Percentiles rank a stretch among this genome's conserved stretches.
phyloP scores from a whole-genome alignment of 2,797 vertebrate genomes.

The Potorous gilbertii region DNA sequence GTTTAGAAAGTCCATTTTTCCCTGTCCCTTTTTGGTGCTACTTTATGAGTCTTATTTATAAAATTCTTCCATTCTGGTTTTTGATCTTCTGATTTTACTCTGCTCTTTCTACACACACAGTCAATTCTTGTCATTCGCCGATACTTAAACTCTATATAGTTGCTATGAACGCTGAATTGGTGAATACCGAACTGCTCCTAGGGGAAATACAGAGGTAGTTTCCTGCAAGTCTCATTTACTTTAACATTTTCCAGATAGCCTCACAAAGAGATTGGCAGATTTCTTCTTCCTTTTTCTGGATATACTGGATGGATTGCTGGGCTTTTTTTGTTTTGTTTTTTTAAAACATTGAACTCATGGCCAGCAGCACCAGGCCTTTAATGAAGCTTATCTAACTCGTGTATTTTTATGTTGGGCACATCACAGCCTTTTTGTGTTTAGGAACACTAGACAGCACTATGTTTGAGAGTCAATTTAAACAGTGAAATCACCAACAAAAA shows the following conservation, averaged over 20 bases:
- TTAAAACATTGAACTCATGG: not conserved
- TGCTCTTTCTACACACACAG: not conserved
- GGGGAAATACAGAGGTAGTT: not conserved
- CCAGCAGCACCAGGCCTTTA: not conserved
- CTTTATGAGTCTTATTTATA: constrained; percentile 46
- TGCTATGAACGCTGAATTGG: not conserved
- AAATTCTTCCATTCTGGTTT: constrained; percentile 56
- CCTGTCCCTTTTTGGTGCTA: constrained; percentile 37
- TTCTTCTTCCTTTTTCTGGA: not conserved
- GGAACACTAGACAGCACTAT: not conserved
- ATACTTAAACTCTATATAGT: not conserved
- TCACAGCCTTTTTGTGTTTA: not conserved
- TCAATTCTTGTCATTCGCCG: not conserved
- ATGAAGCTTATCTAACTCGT: not conserved
- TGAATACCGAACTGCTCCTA: not conserved
- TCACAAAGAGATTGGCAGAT: not conserved
- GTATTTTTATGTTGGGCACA: not conserved
- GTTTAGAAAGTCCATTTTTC: constrained; percentile 44
- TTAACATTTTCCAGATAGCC: not conserved
- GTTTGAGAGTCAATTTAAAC: not conserved
- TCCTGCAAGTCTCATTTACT: not conserved
- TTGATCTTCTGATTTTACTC: constrained; percentile 47
- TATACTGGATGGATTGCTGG: not conserved
- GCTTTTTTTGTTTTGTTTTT: not conserved
- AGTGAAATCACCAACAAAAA: not conserved